These are phyloP conservation scores for Sebastes oblongus DNA, from an alignment of 2,797 vertebrate species.

Conservation along the genomic window DNA sequence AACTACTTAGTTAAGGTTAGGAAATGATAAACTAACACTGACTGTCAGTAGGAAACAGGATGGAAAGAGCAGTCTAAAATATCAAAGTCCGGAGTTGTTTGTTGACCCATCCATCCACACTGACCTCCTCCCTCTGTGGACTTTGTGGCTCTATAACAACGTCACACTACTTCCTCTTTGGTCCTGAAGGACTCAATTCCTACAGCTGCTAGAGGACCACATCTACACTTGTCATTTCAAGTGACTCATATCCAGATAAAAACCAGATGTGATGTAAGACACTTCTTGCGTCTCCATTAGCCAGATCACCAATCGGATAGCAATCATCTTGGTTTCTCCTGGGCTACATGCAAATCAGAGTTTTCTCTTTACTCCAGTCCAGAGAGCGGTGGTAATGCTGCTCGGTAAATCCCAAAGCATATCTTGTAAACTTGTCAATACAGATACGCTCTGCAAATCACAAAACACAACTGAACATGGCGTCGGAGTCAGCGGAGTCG, in stretches of 20 bases:
- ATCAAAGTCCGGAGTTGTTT: not conserved
- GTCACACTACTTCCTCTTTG: not conserved
- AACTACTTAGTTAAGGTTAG: not conserved
- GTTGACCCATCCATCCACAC: not conserved
- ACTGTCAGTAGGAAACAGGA: not conserved
- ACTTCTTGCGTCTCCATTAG: not conserved
- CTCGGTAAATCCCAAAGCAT: not conserved
- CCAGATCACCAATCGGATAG: not conserved
- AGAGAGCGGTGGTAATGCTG: not conserved
- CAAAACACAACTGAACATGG: too few relatives aligned
- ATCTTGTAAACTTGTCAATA: not conserved
- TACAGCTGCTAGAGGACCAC: not conserved
- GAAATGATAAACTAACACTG: not conserved
- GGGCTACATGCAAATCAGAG: not conserved
- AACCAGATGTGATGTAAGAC: not conserved
- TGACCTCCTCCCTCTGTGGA: not conserved
- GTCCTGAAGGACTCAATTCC: not conserved
- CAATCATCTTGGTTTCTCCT: not conserved
- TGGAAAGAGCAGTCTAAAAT: not conserved
- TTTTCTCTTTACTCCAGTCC: not conserved
- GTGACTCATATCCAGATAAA: not conserved
- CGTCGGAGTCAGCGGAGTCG: rapidly evolving
- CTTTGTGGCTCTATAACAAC: not conserved
- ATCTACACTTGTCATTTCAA: not conserved
- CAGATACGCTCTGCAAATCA: not conserved